Evolutionary conservation across 2,888 invertebrate species (phyloP).

Genomic region (Caenorhabditis sp.): DNA sequence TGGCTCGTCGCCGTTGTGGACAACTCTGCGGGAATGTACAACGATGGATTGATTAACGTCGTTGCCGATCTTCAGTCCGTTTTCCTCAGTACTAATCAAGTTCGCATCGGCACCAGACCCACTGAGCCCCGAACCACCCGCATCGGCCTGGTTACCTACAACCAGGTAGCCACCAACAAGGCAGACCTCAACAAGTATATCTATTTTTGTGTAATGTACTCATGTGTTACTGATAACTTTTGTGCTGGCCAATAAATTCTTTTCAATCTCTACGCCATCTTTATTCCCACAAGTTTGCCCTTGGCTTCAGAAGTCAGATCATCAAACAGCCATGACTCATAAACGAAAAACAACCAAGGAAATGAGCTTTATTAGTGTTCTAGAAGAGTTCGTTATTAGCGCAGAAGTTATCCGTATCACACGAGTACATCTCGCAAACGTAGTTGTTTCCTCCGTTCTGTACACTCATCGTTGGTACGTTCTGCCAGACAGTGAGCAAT

Average conservation of each 20-base stretch:
- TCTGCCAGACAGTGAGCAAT: neutral
- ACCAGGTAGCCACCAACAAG: neutral
- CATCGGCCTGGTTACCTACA: slow-evolving; percentile 40
- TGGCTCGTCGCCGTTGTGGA: slow-evolving; percentile 16
- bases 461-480: neutral
- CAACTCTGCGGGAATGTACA: slow-evolving; percentile 2
- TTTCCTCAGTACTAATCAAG: too few relatives aligned
- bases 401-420: slow-evolving; percentile 52
- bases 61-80: neutral
- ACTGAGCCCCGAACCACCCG: slow-evolving; percentile 2
- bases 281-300: too few relatives aligned
- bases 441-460: neutral
- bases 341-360: too few relatives aligned
- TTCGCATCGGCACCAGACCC: neutral
- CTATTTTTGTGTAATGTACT: slow-evolving; percentile 28
- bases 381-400: too few relatives aligned
- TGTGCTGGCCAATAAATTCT: neutral
- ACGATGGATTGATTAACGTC: neutral
- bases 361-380: too few relatives aligned
- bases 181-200: slow-evolving; percentile 8
- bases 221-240: slow-evolving; percentile 11
- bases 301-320: too few relatives aligned
- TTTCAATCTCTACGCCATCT: too few relatives aligned
- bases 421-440: neutral
- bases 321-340: too few relatives aligned